Evolutionary conservation across 2,797 vertebrate species (phyloP), one percentile per base, ranked within the genome.

Genomic region (Margarornis squamiger): DNA sequence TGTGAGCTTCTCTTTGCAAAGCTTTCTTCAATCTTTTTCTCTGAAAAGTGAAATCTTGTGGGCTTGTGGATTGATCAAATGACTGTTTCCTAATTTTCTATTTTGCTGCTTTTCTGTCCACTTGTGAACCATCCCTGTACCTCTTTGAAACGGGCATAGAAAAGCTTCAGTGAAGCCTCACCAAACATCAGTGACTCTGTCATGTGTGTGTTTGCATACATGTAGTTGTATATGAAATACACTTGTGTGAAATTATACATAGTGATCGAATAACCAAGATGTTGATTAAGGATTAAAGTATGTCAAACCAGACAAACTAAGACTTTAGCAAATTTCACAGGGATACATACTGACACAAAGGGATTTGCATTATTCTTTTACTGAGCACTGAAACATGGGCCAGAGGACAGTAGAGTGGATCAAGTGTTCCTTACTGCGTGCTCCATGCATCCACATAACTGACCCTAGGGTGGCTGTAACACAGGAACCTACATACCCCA

Each of bases 181-280:
- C 5, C 20, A 76, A 29, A 21, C 4, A 70, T 14, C 41, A 30
- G 18, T 59, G 34, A 24, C 6, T 70, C 2, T 36, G 18, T 32
- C 3, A 3, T 0, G 1, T 13, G 1, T 12, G 17, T 54, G 9
- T 43, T 59, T 78, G 10, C 18, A 30, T 8, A 63, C 30, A 19
- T 38, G 16, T 1, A 32, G 39, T 2, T 21, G 12, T 21, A 27
- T 10, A 36, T 8, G 14, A 92, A 89, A 88, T 52, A 57, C 8
- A 14, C 5, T 45, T 48, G 0, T 41, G 15, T 57, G 43, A 85
- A 82, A 46, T 12, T 30, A 38, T 8, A 58, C 5, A 13, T 9
- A 23, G 23, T 19, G 19, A 62, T 38, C 12, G 67, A 59, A 21
- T 41, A 58, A 43, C 17, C 38, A 81, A 75, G 68, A n/a, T 2